A percentile compares a stretch with the other conserved stretches of the same genome.
Conservation (phyloP, 92 coral and sea anemone species). For the Metridium senile region DNA sequence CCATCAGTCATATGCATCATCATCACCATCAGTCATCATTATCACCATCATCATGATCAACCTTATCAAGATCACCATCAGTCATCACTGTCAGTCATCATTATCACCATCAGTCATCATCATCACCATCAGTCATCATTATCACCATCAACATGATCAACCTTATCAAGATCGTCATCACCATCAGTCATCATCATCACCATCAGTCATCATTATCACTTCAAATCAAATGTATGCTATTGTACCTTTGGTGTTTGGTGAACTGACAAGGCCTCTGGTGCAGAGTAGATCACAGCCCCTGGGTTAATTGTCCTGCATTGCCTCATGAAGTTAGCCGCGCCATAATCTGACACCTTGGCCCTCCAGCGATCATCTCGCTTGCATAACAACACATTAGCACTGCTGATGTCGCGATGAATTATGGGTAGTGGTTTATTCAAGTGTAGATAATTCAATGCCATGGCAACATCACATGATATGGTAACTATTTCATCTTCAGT, state of each 20-base stretch:
- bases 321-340: constrained; percentile 95
- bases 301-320: constrained; percentile 89
- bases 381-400: constrained; percentile 97
- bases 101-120: too few species aligned
- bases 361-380: constrained; percentile 83
- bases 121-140: too few species aligned
- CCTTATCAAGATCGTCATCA: not conserved
- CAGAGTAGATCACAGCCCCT: constrained; percentile 89
- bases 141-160: too few species aligned
- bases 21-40: too few species aligned
- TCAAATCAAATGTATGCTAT: not conserved
- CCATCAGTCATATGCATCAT: too few species aligned
- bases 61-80: too few species aligned
- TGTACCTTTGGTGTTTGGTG: constrained; percentile 90
- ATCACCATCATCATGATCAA: too few species aligned
- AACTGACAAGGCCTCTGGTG: constrained; percentile 88
- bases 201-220: not conserved
- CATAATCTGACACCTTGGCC: constrained; percentile 95
- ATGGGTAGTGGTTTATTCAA: constrained; percentile 86
- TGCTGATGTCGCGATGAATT: constrained; percentile 94
- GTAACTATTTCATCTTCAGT: constrained; percentile 60
- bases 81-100: too few species aligned
- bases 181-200: too few species aligned
- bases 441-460: constrained; percentile 89
- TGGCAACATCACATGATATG: constrained; percentile 74